Conservation (phyloP, 2,797 vertebrate species). For the Mycteria americana region DNA sequence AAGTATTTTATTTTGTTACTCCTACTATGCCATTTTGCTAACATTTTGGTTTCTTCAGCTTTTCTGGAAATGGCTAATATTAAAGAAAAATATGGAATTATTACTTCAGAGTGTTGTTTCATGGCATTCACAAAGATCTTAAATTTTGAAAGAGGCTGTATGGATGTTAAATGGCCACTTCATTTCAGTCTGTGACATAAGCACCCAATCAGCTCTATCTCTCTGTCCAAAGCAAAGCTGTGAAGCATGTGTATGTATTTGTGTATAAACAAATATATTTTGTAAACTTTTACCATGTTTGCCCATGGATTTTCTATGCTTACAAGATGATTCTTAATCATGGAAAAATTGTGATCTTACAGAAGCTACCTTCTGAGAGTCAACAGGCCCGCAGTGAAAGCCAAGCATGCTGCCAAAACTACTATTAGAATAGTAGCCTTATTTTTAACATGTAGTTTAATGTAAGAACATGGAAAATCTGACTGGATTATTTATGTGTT, state of each 20-base stretch:
- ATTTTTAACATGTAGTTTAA: background rate
- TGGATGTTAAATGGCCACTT: background rate
- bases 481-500: background rate
- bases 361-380: background rate
- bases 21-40: background rate
- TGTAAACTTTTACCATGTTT: background rate
- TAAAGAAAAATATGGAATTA: background rate
- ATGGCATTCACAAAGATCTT: background rate
- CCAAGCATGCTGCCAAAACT: background rate
- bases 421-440: background rate
- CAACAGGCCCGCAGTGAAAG: background rate
- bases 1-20: background rate
- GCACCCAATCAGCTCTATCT: background rate
- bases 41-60: background rate
- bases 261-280: accelerated
- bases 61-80: background rate
- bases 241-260: background rate
- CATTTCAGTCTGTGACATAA: background rate
- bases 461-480: background rate
- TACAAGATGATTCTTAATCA: background rate
- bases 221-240: background rate
- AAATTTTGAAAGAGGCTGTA: background rate
- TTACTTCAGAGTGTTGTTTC: background rate
- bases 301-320: background rate
- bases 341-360: background rate